Evolutionary conservation across 2,113 vertebrate genomes (phyloP).

Genomic region (Ovis aries): DNA sequence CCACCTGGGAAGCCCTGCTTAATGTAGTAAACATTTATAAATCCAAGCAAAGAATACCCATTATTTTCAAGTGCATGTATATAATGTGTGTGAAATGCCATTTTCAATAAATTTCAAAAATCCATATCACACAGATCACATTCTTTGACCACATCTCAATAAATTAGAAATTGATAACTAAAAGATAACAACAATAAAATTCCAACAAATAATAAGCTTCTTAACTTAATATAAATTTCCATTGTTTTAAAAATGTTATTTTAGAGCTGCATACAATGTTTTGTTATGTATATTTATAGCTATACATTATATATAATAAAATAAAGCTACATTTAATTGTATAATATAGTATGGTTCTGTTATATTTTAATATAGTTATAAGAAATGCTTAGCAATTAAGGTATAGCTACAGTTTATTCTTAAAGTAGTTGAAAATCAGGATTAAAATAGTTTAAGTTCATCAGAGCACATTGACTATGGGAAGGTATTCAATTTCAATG

Average conservation of each 20-base stretch:
- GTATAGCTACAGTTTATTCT: background rate
- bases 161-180: background rate
- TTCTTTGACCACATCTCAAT: background rate
- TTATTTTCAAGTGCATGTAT: background rate
- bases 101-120: background rate
- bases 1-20: background rate
- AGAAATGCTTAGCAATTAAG: background rate
- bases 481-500: background rate
- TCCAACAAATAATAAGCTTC: background rate
- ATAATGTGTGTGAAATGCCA: background rate
- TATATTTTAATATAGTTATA: background rate
- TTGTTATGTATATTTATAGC: background rate
- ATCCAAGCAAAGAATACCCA: background rate
- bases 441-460: conserved; percentile 1
- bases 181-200: background rate
- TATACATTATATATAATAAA: background rate
- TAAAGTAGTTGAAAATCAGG: background rate
- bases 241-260: background rate
- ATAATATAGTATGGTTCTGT: background rate
- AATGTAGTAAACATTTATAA: background rate
- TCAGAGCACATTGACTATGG: background rate
- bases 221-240: background rate
- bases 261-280: background rate
- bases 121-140: background rate
- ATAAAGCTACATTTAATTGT: background rate